Evolutionary conservation across 2,888 invertebrate species (phyloP).

Genomic region (Limnephilus auricula): DNA sequence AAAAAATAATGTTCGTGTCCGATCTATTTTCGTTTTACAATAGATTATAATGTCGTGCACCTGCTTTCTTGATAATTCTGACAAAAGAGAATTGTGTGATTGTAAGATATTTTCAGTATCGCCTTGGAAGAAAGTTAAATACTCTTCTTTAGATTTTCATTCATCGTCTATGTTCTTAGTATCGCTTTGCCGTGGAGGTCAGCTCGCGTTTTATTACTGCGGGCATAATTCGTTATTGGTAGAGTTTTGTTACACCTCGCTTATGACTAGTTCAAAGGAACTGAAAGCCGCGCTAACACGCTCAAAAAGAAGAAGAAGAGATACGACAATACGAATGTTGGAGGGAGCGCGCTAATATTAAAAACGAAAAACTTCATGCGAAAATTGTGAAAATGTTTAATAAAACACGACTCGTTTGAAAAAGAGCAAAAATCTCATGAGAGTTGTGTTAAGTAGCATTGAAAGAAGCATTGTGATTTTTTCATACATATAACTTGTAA

Average conservation of each 20-base stretch:
- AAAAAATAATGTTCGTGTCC: neutral
- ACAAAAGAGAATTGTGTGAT: neutral
- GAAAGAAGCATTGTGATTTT: too few species aligned
- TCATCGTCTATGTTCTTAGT: neutral
- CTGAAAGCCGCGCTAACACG: too few species aligned
- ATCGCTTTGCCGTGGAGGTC: neutral
- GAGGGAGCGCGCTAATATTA: too few species aligned
- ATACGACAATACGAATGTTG: too few species aligned
- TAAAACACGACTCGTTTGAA: too few species aligned
- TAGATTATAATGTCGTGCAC: neutral
- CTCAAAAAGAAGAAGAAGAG: too few species aligned
- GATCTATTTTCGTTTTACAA: neutral
- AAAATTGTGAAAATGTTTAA: too few species aligned
- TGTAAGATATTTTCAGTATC: neutral
- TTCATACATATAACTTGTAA: too few species aligned
- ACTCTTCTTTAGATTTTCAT: neutral
- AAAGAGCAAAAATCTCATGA: too few species aligned
- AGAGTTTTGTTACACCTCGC: neutral
- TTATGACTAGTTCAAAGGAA: too few species aligned
- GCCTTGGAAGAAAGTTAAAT: neutral
- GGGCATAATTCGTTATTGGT: neutral
- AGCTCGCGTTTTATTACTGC: neutral
- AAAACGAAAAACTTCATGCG: too few species aligned
- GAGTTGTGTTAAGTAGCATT: too few species aligned
- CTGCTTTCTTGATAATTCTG: neutral